These are phyloP conservation scores for Acrobasis consociella DNA, from an alignment of 2,888 invertebrate species.

Conservation along the genomic window DNA sequence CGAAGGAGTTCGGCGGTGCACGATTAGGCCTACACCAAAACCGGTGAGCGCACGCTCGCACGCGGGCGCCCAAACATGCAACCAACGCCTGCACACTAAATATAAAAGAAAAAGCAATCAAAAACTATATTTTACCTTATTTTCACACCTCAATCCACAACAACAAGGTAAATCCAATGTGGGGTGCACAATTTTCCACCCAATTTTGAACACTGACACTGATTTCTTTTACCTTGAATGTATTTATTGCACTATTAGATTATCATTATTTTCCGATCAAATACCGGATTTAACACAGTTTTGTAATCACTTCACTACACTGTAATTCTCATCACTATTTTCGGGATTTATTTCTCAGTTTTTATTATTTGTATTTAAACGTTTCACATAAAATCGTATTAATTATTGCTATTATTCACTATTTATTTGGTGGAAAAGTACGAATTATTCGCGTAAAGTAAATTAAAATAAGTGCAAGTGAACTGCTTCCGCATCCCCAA, in stretches of 20 bases:
- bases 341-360: background rate
- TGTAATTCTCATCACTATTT: slow-evolving; percentile 26
- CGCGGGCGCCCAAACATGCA: slow-evolving; percentile 23
- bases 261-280: slow-evolving; percentile 25
- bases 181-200: slow-evolving; percentile 50
- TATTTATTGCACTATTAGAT: slow-evolving; percentile 23
- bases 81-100: slow-evolving; percentile 36
- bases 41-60: slow-evolving; percentile 29
- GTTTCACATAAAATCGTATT: background rate
- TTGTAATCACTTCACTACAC: slow-evolving; percentile 19
- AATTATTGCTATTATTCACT: background rate
- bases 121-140: slow-evolving; percentile 57
- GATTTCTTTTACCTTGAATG: slow-evolving; percentile 33
- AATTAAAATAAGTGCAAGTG: slow-evolving; percentile 12
- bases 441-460: slow-evolving; percentile 1
- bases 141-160: slow-evolving; percentile 59
- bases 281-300: slow-evolving; percentile 20
- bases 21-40: slow-evolving; percentile 50
- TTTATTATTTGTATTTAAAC: background rate
- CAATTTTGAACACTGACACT: slow-evolving; percentile 47
- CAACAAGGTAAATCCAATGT: slow-evolving; percentile 64
- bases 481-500: slow-evolving; percentile 50
- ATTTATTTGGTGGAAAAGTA: slow-evolving; percentile 1
- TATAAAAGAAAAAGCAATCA: slow-evolving; percentile 25
- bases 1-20: slow-evolving; percentile 37